These are phyloP conservation scores for Sinonovacula constricta DNA, from an alignment of 1,140 invertebrate species.

Conservation along the genomic window DNA sequence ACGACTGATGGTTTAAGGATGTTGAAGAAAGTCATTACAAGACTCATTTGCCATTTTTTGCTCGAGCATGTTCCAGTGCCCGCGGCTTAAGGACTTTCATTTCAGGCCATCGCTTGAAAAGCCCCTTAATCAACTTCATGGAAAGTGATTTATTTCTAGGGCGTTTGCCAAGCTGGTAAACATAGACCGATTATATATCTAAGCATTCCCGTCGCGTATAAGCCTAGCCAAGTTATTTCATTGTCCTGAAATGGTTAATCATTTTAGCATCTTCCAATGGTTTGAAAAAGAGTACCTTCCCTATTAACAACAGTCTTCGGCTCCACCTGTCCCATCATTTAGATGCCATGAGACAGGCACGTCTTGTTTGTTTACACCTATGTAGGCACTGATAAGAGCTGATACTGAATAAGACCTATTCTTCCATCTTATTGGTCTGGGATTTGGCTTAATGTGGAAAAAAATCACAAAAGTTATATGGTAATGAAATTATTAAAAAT, in stretches of 20 bases:
- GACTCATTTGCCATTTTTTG: conserved; percentile 25
- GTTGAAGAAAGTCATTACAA: conserved; percentile 45
- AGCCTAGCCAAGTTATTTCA: conserved; percentile 4
- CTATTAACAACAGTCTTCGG: not conserved
- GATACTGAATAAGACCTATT: conserved; percentile 10
- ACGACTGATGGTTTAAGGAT: conserved; percentile 45
- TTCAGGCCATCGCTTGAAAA: conserved; percentile 44
- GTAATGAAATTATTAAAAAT: too few species aligned
- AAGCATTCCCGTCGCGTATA: conserved; percentile 16
- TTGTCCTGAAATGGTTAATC: conserved; percentile 8
- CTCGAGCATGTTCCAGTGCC: conserved; percentile 11
- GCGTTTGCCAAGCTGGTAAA: conserved; percentile 18
- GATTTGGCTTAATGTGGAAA: conserved; percentile 6
- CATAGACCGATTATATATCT: not conserved
- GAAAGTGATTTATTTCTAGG: conserved; percentile 27
- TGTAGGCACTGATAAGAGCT: conserved; percentile 9
- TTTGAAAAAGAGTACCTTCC: not conserved
- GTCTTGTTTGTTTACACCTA: not conserved
- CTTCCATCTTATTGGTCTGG: conserved; percentile 20
- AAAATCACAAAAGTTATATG: too few species aligned
- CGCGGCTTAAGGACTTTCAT: conserved; percentile 31
- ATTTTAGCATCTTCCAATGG: conserved; percentile 18
- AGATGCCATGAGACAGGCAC: not conserved
- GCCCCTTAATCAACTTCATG: conserved; percentile 42
- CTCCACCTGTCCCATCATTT: conserved; percentile 6